A percentile compares a stretch with the other conserved stretches of the same genome.
Conservation (phyloP, 1,140 invertebrate genomes). For the Caenorhabditis briggsae region DNA sequence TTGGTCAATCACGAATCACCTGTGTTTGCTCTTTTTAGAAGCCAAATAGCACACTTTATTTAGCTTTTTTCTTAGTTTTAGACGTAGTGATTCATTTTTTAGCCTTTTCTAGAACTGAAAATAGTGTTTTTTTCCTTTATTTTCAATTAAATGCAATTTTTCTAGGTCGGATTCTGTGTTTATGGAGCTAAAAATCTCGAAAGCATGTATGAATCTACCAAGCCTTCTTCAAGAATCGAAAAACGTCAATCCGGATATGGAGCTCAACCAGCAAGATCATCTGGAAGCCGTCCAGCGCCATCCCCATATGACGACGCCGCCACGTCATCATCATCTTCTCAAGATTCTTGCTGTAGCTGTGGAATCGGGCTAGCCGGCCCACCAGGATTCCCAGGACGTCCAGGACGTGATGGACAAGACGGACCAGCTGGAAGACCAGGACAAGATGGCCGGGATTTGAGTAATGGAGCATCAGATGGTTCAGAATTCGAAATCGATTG, state of each 20-base stretch:
- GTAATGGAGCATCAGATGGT: conserved; percentile 20
- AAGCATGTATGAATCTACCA: conserved; percentile 14
- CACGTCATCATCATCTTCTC: conserved; percentile 14
- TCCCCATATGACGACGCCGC: conserved; percentile 24
- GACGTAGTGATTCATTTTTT: too few species aligned
- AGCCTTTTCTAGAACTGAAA: too few species aligned
- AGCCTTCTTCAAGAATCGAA: neutral
- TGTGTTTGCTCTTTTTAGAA: too few species aligned
- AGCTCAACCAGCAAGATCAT: neutral
- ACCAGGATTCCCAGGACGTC: conserved; percentile 51
- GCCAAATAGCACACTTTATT: neutral
- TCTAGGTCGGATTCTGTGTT: conserved; percentile 46
- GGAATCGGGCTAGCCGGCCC: conserved; percentile 54
- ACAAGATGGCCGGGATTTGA: conserved; percentile 28
- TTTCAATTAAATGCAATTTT: too few species aligned
- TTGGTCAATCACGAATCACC: too few species aligned
- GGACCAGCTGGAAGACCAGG: conserved; percentile 55
- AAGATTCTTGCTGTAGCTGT: conserved; percentile 51
- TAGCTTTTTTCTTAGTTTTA: too few species aligned
- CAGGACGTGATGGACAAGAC: conserved; percentile 58
- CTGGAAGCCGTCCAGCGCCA: neutral
- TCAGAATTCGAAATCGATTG: conserved; percentile 53
- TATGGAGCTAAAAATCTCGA: conserved; percentile 4
- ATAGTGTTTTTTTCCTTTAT: too few species aligned
- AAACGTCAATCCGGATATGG: conserved; percentile 1